Conservation (phyloP, 2,888 invertebrate species). For the Lasioglossum pauxillum region DNA sequence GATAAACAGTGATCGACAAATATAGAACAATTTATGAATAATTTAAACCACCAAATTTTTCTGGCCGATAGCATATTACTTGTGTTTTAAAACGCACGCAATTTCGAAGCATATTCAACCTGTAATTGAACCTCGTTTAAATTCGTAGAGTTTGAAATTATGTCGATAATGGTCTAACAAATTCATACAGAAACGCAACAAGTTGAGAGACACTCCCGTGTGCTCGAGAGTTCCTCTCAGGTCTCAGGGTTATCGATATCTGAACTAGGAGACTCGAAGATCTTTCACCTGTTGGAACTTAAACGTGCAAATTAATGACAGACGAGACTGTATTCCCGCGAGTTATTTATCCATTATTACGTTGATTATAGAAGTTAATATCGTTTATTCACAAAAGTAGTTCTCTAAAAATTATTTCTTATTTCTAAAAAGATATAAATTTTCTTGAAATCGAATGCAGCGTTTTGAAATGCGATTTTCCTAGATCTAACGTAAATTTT, state of each 20-base stretch:
- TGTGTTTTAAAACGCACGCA: not conserved
- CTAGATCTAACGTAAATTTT: not conserved
- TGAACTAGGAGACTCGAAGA: not conserved
- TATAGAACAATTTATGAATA: not conserved
- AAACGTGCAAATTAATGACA: not conserved
- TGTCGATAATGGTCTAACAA: not conserved
- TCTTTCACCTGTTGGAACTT: not conserved
- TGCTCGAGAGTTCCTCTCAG: not conserved
- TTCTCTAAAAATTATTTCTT: not conserved
- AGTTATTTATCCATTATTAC: not conserved
- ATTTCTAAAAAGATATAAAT: not conserved
- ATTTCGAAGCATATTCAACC: not conserved
- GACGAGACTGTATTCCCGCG: not conserved
- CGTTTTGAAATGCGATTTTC: not conserved
- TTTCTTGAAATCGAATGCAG: not conserved
- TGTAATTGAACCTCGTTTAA: not conserved
- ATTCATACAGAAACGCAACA: constrained; percentile 31
- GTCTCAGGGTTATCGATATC: not conserved
- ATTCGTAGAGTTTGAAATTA: not conserved
- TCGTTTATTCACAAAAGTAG: not conserved
- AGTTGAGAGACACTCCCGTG: constrained; percentile 5
- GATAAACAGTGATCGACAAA: not conserved
- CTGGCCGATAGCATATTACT: not conserved
- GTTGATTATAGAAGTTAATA: not conserved
- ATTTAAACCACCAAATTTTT: not conserved